These are phyloP conservation scores for Zoanthus solanderi DNA, from an alignment of 92 coral and sea anemone species.

Conservation along the genomic window DNA sequence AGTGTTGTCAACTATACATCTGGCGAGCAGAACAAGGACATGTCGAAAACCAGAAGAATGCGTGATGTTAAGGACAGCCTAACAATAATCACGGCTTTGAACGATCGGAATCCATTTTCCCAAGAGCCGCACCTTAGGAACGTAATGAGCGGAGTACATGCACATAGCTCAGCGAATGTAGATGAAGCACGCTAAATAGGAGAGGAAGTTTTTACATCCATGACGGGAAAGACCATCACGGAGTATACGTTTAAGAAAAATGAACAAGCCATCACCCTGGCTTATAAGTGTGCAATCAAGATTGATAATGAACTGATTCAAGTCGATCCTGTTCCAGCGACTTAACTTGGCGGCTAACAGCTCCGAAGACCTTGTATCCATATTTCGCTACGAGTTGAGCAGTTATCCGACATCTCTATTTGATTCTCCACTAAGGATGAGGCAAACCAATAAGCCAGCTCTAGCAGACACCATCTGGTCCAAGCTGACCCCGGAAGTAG, in stretches of 20 bases:
- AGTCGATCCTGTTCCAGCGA: slow-evolving; percentile 55
- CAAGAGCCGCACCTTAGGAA: not conserved
- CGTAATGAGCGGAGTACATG: not conserved
- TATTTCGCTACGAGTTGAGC: too few relatives aligned
- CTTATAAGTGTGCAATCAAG: not conserved
- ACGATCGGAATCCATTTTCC: slow-evolving; percentile 51
- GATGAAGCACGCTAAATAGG: not conserved
- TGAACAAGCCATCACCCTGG: not conserved
- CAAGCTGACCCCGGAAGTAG: too few relatives aligned
- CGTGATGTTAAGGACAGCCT: slow-evolving; percentile 58
- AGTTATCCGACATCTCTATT: slow-evolving; percentile 33
- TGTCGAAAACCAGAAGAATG: slow-evolving; percentile 30
- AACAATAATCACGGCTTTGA: slow-evolving; percentile 16
- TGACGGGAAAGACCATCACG: not conserved
- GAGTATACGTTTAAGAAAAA: not conserved
- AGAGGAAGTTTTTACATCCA: not conserved
- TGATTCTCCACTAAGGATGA: slow-evolving; percentile 31
- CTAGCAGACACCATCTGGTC: too few relatives aligned
- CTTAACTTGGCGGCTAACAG: slow-evolving; percentile 39
- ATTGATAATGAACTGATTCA: slow-evolving; percentile 38
- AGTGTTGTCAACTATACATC: slow-evolving; percentile 51
- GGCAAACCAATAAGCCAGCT: too few relatives aligned
- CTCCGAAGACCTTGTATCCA: not conserved
- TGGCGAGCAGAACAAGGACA: slow-evolving; percentile 61
- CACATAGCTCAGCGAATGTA: not conserved